Evolutionary conservation across 2,113 vertebrate species (phyloP).

Genomic region (Plectropomus leopardus): DNA sequence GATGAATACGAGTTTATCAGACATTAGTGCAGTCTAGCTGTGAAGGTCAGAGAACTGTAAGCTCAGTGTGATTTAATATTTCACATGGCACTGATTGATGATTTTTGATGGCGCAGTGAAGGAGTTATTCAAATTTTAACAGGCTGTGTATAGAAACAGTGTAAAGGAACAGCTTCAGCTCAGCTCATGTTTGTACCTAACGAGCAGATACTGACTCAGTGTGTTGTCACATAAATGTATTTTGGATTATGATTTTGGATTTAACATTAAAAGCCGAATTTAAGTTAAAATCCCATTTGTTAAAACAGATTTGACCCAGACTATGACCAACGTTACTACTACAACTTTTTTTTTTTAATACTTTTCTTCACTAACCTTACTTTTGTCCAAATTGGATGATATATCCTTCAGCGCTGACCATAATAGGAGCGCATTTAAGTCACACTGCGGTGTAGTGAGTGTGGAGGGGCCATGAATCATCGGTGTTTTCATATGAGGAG

Average conservation of each 20-base stretch:
- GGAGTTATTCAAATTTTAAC: background rate
- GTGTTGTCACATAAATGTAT: background rate
- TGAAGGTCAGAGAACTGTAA: background rate
- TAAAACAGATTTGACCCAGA: too few species aligned
- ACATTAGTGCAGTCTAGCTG: too few species aligned
- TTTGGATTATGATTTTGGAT: background rate
- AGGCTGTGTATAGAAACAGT: background rate
- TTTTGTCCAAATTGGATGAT: background rate
- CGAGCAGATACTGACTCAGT: background rate
- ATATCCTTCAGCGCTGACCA: background rate
- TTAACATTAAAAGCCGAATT: background rate
- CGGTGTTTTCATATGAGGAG: background rate
- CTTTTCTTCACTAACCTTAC: background rate
- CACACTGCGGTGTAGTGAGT: background rate
- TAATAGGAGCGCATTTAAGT: background rate
- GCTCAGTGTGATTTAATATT: background rate
- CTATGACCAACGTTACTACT: too few species aligned
- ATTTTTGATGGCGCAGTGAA: background rate
- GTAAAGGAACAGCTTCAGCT: background rate
- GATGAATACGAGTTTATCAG: background rate
- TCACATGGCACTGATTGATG: constrained; percentile 43
- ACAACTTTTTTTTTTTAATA: too few species aligned
- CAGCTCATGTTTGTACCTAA: background rate
- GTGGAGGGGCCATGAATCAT: constrained; percentile 36
- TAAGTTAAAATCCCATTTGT: too few species aligned